Evolutionary conservation across 2,113 vertebrate genomes (phyloP), one percentile per base, ranked within the genome.

Genomic region (Coptodon bakossiorum): DNA sequence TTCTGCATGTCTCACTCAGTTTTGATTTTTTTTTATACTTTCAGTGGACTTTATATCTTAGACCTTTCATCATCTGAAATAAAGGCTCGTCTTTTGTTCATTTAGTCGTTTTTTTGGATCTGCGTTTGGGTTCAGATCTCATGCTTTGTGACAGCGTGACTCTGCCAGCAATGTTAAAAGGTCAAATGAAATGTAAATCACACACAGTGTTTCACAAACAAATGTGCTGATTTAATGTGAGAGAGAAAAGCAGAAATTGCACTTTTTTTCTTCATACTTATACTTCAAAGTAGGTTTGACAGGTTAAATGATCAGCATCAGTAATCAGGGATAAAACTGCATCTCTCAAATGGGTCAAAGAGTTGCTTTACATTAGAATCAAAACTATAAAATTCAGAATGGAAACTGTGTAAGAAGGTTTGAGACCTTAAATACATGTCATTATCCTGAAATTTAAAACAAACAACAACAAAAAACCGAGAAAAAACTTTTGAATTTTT

Each of bases 251-350:
- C 73, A 82, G 43, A 63, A 63, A 63, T 63, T 63, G 9, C 31
- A 22, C 22, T 22, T 31, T 31, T 14, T 78, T 9, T 9, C 34
- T 59, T 40, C 17, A 82, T 53, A 78, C 53, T 63, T 57, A 80
- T 38, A 9, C 19, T 56, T 57, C 40, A 9, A 16, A 52, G 8
- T 27, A 87, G 36, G 34, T 68, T 82, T 61, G 66, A 57, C 45
- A 84, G 83, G 73, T 53, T 78, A 48, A 84, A 90, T 22, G 76
- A 84, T 88, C 31, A 17, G 83, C 86, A 50, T 78, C 16, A 31
- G 27, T 50, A 66, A 92, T 88, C 83, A 76, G 81, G 61, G 68
- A 83, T 85, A 80, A 85, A 91, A 91, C 31, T 83, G 68, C 86
- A 82, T 66, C 19, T 59, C 14, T 2, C 3, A 17, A 34, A 57